Evolutionary conservation across 2,888 invertebrate species (phyloP), one percentile per base, ranked within the genome.

Genomic region (Xylocampa areola): DNA sequence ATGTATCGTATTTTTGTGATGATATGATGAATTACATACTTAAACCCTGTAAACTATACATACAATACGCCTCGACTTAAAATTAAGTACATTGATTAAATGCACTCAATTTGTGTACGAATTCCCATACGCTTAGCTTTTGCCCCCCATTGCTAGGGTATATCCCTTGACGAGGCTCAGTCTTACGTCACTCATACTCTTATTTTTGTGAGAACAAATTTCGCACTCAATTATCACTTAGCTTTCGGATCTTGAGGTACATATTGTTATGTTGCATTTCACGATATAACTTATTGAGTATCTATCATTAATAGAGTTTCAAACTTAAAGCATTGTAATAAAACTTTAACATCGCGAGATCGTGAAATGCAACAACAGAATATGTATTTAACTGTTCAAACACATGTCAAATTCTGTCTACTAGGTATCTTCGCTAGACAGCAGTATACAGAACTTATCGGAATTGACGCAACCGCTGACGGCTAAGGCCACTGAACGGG

Each of bases 391-490:
- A 16, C 25, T 13, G 16, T 35, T 36, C 27, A 36, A 44, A 29
- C 11, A 16, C 14, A 11, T 11, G 10, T 35, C 11, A 4, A 40
- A 17, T 65, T 70, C n/a, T 36, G 19, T 23, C 21, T 41, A 17
- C 5, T 78, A 94, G 94, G 93, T 94, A 48, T 94, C 94, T 36
- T 94, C 94, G 32, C 74, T 94, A 66, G 89, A 90, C 52, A 94
- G 94, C 75, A 94, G 94, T 77, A 89, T 92, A 64, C 94, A 94
- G 68, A 94, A 94, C 73, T 84, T 94, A 73, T 94, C 94, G 40
- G 94, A 94, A 71, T 71, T 94, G 67, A 92, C 94, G 32, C 92
- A 91, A 63, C 93, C 94, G 2, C 66, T 93, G 55, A 94, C 94
- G 25, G 93, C 94, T 40, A 93, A 91, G 76, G 86, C 87, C 19